Base-by-base conservation (phyloP, 1,140 invertebrate species). In the Drosophila pseudoobscura region DNA sequence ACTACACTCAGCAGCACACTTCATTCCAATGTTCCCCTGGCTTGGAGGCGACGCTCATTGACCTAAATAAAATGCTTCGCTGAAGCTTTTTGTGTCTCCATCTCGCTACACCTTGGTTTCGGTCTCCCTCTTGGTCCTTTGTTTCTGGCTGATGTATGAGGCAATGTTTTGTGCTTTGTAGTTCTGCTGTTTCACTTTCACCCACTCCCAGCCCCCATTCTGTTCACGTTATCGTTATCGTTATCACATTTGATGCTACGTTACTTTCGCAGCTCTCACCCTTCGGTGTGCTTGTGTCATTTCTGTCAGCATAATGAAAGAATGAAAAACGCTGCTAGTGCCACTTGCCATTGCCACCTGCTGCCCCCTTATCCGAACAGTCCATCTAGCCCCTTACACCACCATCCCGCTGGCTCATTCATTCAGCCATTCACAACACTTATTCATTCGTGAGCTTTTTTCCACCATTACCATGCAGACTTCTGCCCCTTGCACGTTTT, bases 61-160 rank as follows among this genome's bases (percentile, higher is more conserved):
- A 89, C 84, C 84, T 77, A 87, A 85, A 85, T 87, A 80, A 87
- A 87, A 82, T 75, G 82, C 74, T 74, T 66, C 56, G 52, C 54
- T 75, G 80, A 24, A 78, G 46, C 41, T 51, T 58, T 56, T 29
- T 63, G 62, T 47, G 41, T 47, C 39, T 31, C 54, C 65, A n/a
- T 56, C 54, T 7, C 4, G 24, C 24, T 5, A 24, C 17, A 26
- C 7, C 43, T 39, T 26, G 6, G 22, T 15, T 24, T 15, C 24
- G 6, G 4, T 31, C 26, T 51, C 31, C 3, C 17, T 22, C 22
- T 1, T 35, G 35, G 35, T 44, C 45, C 45, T 59, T 80, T 80
- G 77, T 80, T 70, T 75, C 47, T 47, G 61, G 9, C 56, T 80
- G 64, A 78, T 71, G 69, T 53, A 71, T 52, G 56, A 72, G 20